Evolutionary conservation across 2,888 invertebrate species (phyloP).

Genomic region (Lithophane socia): DNA sequence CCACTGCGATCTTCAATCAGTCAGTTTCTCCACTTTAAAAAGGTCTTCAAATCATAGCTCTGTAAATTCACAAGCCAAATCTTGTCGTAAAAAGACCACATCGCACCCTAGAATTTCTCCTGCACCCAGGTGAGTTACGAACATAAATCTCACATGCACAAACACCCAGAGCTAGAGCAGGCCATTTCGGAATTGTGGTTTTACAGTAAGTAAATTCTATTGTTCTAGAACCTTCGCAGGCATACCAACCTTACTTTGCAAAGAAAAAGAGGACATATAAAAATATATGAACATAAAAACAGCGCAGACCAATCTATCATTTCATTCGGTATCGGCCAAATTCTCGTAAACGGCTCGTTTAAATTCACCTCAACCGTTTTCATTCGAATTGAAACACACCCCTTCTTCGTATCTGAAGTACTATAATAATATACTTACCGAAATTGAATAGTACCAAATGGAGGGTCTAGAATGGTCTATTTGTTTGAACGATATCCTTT

Average conservation of each 20-base stretch:
- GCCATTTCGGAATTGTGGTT: conserved; percentile 35
- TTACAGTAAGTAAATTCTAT: conserved; percentile 21
- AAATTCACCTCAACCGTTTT: conserved; percentile 56
- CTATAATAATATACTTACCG: conserved; percentile 58
- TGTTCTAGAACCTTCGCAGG: conserved; percentile 4
- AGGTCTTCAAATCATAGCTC: background rate
- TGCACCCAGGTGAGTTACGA: conserved; percentile 13
- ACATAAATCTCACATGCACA: conserved; percentile 44
- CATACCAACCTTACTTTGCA: background rate
- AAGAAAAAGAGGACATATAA: background rate
- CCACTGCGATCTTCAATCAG: too few relatives aligned
- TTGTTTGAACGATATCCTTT: conserved; percentile 42
- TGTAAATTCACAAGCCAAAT: background rate
- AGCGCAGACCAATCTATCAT: conserved; percentile 45
- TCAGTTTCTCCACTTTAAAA: too few relatives aligned
- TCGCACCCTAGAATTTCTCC: background rate
- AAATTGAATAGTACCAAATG: conserved; percentile 61
- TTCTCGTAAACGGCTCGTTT: conserved; percentile 58
- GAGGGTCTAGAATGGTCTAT: conserved; percentile 47
- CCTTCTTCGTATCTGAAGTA: conserved; percentile 50
- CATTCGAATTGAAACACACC: conserved; percentile 56
- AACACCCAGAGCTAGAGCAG: conserved; percentile 4
- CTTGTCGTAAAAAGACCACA: background rate
- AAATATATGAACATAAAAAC: conserved; percentile 21
- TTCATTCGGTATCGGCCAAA: conserved; percentile 27